Conservation (phyloP, 2,888 invertebrate genomes). For the Bhutanitis thaidina region DNA sequence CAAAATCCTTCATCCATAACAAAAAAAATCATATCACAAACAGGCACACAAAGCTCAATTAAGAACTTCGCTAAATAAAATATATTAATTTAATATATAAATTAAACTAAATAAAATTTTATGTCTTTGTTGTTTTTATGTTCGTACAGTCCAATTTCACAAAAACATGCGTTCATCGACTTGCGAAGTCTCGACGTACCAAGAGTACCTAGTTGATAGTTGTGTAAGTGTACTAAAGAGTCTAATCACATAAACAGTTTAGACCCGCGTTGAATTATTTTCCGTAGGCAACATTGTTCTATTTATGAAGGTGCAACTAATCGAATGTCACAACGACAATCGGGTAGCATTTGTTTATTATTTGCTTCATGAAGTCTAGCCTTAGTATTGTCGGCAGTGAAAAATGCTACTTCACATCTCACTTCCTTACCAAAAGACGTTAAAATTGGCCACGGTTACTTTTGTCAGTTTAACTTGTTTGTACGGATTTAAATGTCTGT, state of each 20-base stretch:
- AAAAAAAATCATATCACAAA: too few species aligned
- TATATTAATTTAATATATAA: too few species aligned
- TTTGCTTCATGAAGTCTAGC: neutral
- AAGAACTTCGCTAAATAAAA: too few species aligned
- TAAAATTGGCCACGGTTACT: conserved; percentile 7
- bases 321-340: neutral
- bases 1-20: too few species aligned
- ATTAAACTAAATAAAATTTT: too few species aligned
- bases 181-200: too few species aligned
- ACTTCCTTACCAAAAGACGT: conserved; percentile 1
- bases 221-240: too few species aligned
- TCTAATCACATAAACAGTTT: conserved; percentile 16
- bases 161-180: too few species aligned
- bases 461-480: neutral
- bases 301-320: conserved; percentile 11
- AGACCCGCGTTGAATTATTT: conserved; percentile 4
- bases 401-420: neutral
- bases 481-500: conserved; percentile 1
- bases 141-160: too few species aligned
- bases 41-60: too few species aligned
- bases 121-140: too few species aligned
- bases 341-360: neutral
- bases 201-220: too few species aligned
- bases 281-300: conserved; percentile 10
- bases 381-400: neutral